These are phyloP conservation scores for Mormyrus lacerda DNA, from an alignment of 2,113 vertebrate genomes.

Conservation along the genomic window DNA sequence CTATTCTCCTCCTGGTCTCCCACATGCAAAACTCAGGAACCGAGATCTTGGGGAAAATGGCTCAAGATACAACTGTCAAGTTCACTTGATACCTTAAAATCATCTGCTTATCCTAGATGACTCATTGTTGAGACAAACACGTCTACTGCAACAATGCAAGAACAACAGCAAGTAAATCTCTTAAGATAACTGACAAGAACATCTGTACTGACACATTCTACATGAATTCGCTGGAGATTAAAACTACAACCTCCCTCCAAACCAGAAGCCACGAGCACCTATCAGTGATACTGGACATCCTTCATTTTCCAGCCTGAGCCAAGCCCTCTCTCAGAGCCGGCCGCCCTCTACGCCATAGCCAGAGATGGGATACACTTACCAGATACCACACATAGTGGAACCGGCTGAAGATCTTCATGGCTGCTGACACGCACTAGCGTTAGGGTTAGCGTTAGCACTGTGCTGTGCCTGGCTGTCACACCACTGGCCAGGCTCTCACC, in stretches of 20 bases:
- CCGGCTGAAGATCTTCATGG: constrained; percentile 53
- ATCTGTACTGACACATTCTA: background rate
- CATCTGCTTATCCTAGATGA: background rate
- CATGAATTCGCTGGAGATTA: background rate
- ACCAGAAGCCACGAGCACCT: background rate
- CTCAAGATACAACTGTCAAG: background rate
- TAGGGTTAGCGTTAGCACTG: background rate
- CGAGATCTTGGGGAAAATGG: background rate
- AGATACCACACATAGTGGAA: constrained; percentile 58
- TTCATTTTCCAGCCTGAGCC: background rate
- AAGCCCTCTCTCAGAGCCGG: background rate
- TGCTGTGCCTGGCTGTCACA: background rate
- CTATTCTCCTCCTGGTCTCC: background rate
- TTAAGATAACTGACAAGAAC: background rate
- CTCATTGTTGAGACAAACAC: background rate
- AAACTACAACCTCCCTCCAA: background rate
- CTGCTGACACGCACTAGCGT: background rate
- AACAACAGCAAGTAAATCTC: background rate
- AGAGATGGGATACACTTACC: constrained; percentile 41
- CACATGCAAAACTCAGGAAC: background rate
- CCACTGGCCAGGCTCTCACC: background rate
- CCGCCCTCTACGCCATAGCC: background rate
- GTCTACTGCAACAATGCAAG: background rate
- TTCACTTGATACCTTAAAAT: background rate
- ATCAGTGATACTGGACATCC: background rate